Evolutionary conservation across 2,888 invertebrate genomes (phyloP), one percentile per base, ranked within the genome.

Genomic region (Drosophila pegasa): DNA sequence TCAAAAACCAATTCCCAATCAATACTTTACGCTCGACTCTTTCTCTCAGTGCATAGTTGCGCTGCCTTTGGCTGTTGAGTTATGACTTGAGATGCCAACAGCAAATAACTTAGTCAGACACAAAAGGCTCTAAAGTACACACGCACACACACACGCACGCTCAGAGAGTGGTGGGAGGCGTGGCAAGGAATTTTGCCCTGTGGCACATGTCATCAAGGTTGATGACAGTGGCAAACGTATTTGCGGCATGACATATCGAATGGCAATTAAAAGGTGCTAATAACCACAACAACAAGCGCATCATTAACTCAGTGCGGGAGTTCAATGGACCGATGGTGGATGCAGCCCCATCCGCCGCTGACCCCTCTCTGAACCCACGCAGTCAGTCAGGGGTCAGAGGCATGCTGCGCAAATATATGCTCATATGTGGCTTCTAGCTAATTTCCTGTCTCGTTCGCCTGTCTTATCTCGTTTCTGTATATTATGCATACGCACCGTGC

Each of bases 401-500:
- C 67, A 58, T 48, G 41, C 52, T 52, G 38, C n/a, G 47, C 10
- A 12, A 29, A 48, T 50, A 29, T 40, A n/a, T 16, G 16, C 33
- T 50, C 37, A 20, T 40, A 8, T 27, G 16, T 47, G 25, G 45
- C 38, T 47, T 45, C 50, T n/a, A 14, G 59, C 75, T 75, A 84
- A 84, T 87, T 87, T 85, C 84, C 84, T 87, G 87, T 87, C 84
- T 84, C 76, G 74, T 68, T 59, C 80, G 72, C 72, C 67, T 76
- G 80, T 72, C 86, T 75, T 71, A 76, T 86, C 76, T 78, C 75
- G 71, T 59, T 61, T 76, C 74, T 68, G 80, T 79, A 80, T 87
- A 86, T 84, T 86, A 87, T 81, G 87, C 87, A 86, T 80, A 83
- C 74, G 76, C 76, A 78, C 56, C 71, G 75, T 74, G 67, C 31